Evolutionary conservation across 2,888 invertebrate genomes (phyloP).

Genomic region (Ochropleura leucogaster): DNA sequence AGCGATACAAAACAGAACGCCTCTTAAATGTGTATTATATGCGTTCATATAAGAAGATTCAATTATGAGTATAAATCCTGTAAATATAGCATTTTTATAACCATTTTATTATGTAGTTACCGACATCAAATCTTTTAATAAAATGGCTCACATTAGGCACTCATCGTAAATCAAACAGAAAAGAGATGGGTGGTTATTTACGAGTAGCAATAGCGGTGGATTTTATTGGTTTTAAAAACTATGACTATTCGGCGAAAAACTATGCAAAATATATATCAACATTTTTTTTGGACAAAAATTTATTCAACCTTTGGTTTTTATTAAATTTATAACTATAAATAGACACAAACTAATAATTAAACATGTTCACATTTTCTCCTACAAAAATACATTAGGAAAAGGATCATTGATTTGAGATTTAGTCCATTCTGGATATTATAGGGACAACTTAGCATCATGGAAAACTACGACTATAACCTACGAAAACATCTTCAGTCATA

Average conservation of each 20-base stretch:
- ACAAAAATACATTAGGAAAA: background rate
- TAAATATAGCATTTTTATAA: constrained; percentile 37
- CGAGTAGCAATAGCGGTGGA: constrained; percentile 27
- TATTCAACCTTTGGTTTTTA: no score
- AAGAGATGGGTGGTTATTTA: constrained; percentile 34
- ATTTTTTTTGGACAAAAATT: no score
- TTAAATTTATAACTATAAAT: no score
- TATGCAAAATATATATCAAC: background rate
- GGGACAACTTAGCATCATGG: constrained; percentile 18
- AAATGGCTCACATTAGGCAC: constrained; percentile 36
- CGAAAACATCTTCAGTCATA: constrained; percentile 39
- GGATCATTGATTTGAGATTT: background rate
- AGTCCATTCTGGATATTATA: background rate
- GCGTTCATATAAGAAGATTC: constrained; percentile 31
- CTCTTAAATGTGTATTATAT: constrained; percentile 6
- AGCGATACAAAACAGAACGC: constrained; percentile 3
- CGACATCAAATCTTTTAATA: constrained; percentile 27
- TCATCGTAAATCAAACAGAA: constrained; percentile 55
- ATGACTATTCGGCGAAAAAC: background rate
- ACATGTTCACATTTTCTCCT: background rate
- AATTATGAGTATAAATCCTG: constrained; percentile 45
- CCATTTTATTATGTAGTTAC: constrained; percentile 36
- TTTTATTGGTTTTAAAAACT: constrained; percentile 45
- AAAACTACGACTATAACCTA: constrained; percentile 45
- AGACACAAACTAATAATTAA: no score